A percentile compares a stretch with the other conserved stretches of the same genome.
Conservation (phyloP, 1,140 invertebrate genomes). For the Tetragonula clypearis region DNA sequence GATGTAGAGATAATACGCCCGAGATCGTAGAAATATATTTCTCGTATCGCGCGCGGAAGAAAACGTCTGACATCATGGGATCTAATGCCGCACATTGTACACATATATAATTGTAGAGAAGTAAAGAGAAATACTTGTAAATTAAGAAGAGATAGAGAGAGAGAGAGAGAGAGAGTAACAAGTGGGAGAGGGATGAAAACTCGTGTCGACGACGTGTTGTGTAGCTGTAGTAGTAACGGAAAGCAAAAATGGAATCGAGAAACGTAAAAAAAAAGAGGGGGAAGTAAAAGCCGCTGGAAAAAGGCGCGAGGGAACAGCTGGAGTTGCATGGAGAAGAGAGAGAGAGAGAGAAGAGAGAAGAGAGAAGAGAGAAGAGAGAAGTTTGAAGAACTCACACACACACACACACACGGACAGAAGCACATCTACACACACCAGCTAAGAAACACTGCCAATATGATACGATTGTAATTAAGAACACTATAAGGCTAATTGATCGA, state of each 20-base stretch:
- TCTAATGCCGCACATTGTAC: conserved; percentile 49
- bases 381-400: not conserved
- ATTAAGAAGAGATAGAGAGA: conserved; percentile 2
- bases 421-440: conserved; percentile 76
- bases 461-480: conserved; percentile 78
- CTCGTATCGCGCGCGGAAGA: conserved; percentile 17
- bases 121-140: conserved; percentile 47
- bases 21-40: conserved; percentile 29
- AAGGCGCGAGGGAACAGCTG: not conserved
- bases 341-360: conserved; percentile 5
- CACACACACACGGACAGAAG: conserved; percentile 54
- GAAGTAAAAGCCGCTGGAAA: too few species aligned
- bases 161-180: not conserved
- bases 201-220: conserved; percentile 50
- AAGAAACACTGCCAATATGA: conserved; percentile 80
- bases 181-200: not conserved
- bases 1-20: conserved; percentile 23
- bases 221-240: not conserved
- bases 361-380: not conserved
- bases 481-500: conserved; percentile 63
- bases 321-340: not conserved
- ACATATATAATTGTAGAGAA: conserved; percentile 54
- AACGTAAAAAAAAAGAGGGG: not conserved
- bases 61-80: conserved; percentile 17
- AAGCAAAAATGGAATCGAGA: not conserved